These are phyloP conservation scores for Epinephelus coioides DNA, from an alignment of 2,797 vertebrate species.

Conservation along the genomic window DNA sequence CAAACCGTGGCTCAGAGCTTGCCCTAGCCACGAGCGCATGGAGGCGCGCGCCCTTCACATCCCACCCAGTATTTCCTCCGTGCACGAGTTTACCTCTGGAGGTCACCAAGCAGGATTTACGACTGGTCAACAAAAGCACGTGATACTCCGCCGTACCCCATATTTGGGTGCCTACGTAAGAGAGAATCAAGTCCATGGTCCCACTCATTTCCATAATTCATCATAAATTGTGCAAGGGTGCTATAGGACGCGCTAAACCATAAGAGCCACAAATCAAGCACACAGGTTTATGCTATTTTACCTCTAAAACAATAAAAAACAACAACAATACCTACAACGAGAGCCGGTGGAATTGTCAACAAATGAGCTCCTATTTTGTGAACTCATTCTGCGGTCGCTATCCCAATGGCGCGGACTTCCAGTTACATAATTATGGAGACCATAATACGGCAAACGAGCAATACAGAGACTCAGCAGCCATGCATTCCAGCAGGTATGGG, in stretches of 20 bases:
- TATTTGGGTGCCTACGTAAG: slow-evolving; percentile 99
- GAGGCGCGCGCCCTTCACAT: slow-evolving; percentile 86
- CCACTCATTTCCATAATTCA: slow-evolving; percentile 99
- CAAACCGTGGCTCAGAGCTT: slow-evolving; percentile 63
- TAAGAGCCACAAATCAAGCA: slow-evolving; percentile 99
- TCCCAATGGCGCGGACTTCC: slow-evolving; percentile 99
- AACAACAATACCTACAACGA: slow-evolving; percentile 69
- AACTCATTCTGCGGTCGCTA: slow-evolving; percentile 99
- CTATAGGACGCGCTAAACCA: slow-evolving; percentile 99
- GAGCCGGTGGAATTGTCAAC: slow-evolving; percentile 87
- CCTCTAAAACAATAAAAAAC: slow-evolving; percentile 77
- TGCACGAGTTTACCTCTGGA: slow-evolving; percentile 99
- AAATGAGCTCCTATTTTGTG: slow-evolving; percentile 99
- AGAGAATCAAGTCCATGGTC: slow-evolving; percentile 99
- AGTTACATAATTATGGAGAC: slow-evolving; percentile 99
- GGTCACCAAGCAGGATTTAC: slow-evolving; percentile 99
- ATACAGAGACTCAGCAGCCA: slow-evolving; percentile 96
- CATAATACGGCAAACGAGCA: slow-evolving; percentile 95
- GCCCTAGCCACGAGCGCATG: slow-evolving; percentile 74
- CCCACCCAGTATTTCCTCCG: slow-evolving; percentile 94
- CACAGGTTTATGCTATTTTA: slow-evolving; percentile 89
- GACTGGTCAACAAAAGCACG: slow-evolving; percentile 99
- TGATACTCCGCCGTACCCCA: slow-evolving; percentile 98
- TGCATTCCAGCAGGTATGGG: slow-evolving; percentile 99
- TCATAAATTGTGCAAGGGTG: slow-evolving; percentile 99